These are phyloP conservation scores for Bombycilla garrulus DNA, from an alignment of 2,113 vertebrate genomes.

Conservation along the genomic window DNA sequence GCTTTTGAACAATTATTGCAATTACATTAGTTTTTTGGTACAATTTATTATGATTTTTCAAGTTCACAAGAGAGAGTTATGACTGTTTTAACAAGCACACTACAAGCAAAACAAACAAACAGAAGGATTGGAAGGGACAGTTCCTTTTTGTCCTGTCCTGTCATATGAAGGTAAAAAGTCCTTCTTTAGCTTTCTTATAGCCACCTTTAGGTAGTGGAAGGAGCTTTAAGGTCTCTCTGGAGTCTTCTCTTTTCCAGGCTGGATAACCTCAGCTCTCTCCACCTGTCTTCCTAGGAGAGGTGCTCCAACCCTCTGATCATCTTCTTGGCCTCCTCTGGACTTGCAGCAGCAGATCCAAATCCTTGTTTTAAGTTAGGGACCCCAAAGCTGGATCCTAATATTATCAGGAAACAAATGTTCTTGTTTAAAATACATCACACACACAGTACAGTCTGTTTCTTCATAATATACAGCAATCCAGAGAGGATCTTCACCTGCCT, in stretches of 20 bases:
- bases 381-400: not conserved
- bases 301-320: not conserved
- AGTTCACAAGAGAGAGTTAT: not conserved
- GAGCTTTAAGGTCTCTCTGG: not conserved
- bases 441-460: not conserved
- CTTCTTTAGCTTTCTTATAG: not conserved
- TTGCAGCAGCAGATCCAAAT: not conserved
- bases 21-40: not conserved
- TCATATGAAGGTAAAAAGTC: not conserved
- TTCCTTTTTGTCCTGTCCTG: not conserved
- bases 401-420: not conserved
- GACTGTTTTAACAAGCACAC: not conserved
- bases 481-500: not conserved
- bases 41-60: not conserved
- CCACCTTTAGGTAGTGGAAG: not conserved
- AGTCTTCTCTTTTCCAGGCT: not conserved
- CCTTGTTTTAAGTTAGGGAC: not conserved
- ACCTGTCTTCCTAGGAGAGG: not conserved
- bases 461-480: not conserved
- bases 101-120: not conserved
- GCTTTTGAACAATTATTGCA: not conserved
- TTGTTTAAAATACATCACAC: not conserved
- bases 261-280: not conserved
- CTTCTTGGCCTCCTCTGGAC: not conserved
- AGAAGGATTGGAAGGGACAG: not conserved